These are phyloP conservation scores for Scaptomyza polygonia DNA, from an alignment of 2,888 invertebrate genomes.

Conservation along the genomic window DNA sequence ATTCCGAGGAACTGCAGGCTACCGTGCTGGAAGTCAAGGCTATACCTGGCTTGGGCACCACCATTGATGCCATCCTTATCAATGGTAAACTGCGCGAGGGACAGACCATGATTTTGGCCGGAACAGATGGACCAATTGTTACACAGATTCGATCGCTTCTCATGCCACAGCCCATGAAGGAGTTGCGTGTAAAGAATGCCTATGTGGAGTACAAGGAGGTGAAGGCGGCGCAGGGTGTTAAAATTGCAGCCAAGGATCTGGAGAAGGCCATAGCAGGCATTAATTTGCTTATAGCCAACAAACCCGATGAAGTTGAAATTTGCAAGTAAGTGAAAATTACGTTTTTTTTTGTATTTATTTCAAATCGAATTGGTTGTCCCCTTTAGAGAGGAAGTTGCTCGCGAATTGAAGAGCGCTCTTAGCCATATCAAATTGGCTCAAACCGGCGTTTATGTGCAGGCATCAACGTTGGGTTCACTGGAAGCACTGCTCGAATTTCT, in stretches of 20 bases:
- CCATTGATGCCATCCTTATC: conserved; percentile 98
- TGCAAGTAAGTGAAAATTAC: conserved; percentile 85
- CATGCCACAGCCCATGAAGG: conserved; percentile 99
- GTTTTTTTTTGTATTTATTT: background rate
- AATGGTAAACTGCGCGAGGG: conserved; percentile 97
- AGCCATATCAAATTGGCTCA: conserved; percentile 96
- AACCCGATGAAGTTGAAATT: conserved; percentile 96
- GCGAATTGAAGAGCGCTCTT: conserved; percentile 94
- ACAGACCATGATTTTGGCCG: conserved; percentile 97
- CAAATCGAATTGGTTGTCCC: conserved; percentile 37
- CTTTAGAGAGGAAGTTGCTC: conserved; percentile 92
- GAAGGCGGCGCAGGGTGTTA: conserved; percentile 98
- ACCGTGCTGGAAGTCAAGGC: conserved; percentile 96
- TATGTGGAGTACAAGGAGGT: conserved; percentile 98
- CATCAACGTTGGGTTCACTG: conserved; percentile 98
- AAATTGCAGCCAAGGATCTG: conserved; percentile 98
- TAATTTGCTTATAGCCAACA: conserved; percentile 95
- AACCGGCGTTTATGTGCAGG: conserved; percentile 99
- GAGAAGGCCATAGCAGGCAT: conserved; percentile 99
- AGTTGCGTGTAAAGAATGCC: conserved; percentile 97
- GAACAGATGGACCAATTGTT: conserved; percentile 98
- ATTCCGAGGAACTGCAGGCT: conserved; percentile 95
- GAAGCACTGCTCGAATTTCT: conserved; percentile 98
- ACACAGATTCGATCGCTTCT: conserved; percentile 98
- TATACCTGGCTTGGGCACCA: conserved; percentile 97